A percentile compares a stretch with the other conserved stretches of the same genome.
phyloP scores from a whole-genome alignment of 2,113 vertebrate species.

The Lynx canadensis region DNA sequence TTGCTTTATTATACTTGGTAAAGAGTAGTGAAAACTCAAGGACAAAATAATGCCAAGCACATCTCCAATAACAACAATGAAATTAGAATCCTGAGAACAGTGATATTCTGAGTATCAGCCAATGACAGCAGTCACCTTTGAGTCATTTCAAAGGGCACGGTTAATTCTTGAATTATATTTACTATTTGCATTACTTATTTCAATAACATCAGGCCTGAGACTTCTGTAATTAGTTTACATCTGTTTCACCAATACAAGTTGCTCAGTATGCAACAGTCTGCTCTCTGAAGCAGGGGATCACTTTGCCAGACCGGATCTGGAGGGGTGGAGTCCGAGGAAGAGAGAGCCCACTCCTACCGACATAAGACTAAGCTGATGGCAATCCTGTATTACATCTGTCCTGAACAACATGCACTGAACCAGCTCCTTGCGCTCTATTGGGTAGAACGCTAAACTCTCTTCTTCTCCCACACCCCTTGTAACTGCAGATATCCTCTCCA shows the following conservation, averaged over 20 bases:
- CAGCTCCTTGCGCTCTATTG: rapidly evolving
- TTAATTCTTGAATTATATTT: neutral
- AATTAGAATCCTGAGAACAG: neutral
- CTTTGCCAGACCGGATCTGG: neutral
- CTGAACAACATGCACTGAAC: neutral
- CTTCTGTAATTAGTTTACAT: neutral
- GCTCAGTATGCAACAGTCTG: neutral
- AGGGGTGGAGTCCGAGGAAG: neutral
- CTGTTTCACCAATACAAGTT: neutral
- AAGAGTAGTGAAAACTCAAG: neutral
- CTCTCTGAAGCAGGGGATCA: neutral
- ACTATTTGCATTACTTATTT: neutral
- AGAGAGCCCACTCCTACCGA: neutral
- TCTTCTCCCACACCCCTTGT: neutral
- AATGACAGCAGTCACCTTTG: neutral
- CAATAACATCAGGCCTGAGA: neutral
- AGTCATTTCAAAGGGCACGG: neutral
- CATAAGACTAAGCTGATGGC: rapidly evolving
- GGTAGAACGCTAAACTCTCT: neutral
- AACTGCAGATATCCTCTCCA: rapidly evolving
- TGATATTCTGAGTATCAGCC: neutral
- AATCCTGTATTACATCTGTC: rapidly evolving
- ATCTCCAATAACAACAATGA: neutral
- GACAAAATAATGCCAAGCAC: neutral
- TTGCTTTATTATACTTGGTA: neutral